Evolutionary conservation across 2,888 invertebrate species (phyloP).

Genomic region (Lochmaea capreae): DNA sequence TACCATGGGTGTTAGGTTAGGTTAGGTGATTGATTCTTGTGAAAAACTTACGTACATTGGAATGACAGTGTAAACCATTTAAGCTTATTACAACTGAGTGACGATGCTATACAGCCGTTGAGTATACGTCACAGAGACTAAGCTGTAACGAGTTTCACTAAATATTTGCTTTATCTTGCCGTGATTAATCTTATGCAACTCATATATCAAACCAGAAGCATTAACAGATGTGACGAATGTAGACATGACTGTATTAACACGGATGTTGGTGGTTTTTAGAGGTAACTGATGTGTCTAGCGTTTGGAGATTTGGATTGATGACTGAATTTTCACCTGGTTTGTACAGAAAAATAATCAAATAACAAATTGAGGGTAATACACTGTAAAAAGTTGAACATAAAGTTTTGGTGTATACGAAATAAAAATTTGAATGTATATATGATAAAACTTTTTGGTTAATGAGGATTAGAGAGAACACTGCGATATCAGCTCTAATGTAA

Average conservation of each 20-base stretch:
- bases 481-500: too few relatives aligned
- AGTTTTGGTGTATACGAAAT: too few relatives aligned
- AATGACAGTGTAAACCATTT: background rate
- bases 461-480: too few relatives aligned
- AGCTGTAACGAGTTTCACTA: conserved; percentile 39
- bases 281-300: background rate
- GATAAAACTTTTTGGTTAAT: too few relatives aligned
- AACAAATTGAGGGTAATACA: too few relatives aligned
- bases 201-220: conserved; percentile 21
- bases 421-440: too few relatives aligned
- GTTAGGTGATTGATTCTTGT: background rate
- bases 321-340: background rate
- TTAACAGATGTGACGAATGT: background rate
- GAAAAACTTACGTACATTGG: background rate
- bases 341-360: too few relatives aligned
- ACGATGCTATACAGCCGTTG: conserved; percentile 19
- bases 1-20: too few relatives aligned
- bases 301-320: background rate
- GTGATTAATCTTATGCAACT: conserved; percentile 43
- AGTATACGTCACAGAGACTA: conserved; percentile 23
- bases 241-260: conserved; percentile 4
- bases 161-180: conserved; percentile 38
- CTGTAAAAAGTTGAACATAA: too few relatives aligned
- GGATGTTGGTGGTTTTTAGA: background rate
- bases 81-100: conserved; percentile 25